These are phyloP conservation scores for Alexandromys fortis DNA, from an alignment of 2,113 vertebrate species.

Conservation along the genomic window DNA sequence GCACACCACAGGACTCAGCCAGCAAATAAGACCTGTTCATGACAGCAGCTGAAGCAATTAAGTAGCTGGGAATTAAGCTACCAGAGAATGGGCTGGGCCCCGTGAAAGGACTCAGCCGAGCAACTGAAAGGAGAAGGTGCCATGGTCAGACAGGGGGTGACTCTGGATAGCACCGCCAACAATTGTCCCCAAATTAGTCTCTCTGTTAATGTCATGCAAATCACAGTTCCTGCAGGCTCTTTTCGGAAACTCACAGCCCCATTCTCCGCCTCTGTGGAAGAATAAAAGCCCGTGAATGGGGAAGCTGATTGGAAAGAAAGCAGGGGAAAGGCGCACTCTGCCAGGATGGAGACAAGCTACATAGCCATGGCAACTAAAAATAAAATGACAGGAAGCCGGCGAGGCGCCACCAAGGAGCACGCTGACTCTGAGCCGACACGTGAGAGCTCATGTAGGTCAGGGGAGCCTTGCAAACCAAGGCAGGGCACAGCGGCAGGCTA, in stretches of 20 bases:
- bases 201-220: not conserved
- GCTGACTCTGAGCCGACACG: fast-evolving
- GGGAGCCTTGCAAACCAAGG: fast-evolving
- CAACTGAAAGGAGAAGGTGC: no score
- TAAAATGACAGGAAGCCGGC: not conserved
- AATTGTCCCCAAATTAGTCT: not conserved
- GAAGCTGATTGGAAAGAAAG: not conserved
- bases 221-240: not conserved
- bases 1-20: fast-evolving
- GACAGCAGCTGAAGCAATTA: not conserved
- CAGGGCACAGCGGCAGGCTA: fast-evolving
- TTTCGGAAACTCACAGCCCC: not conserved
- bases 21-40: fast-evolving
- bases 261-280: fast-evolving
- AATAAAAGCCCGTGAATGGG: not conserved
- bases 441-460: not conserved
- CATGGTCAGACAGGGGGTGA: not conserved
- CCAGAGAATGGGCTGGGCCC: not conserved
- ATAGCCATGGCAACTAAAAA: not conserved
- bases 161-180: not conserved
- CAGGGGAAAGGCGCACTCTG: fast-evolving
- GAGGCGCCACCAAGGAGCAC: fast-evolving
- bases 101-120: not conserved
- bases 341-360: fast-evolving
- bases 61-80: not conserved